phyloP scores from a whole-genome alignment of 2,113 vertebrate species.

The Ochotona princeps region DNA sequence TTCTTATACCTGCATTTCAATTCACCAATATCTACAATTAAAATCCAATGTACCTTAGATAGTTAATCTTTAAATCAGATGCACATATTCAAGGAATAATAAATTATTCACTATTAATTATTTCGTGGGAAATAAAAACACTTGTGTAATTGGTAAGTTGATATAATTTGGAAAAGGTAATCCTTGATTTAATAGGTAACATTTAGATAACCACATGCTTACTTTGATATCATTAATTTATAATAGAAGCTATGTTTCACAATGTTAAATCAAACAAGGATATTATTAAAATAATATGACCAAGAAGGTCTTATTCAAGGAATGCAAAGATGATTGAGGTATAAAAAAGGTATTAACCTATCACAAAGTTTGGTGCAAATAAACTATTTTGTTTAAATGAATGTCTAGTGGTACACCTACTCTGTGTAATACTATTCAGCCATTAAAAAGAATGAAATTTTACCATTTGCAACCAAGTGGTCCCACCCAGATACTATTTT shows the following conservation, averaged over 20 bases:
- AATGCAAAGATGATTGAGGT: not conserved
- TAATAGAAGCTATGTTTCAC: not conserved
- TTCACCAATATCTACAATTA: slow-evolving; percentile 5
- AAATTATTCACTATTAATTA: slow-evolving; percentile 31
- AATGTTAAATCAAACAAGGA: not conserved
- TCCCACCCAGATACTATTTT: no score
- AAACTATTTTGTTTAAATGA: not conserved
- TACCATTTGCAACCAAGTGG: no score
- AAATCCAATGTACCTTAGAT: not conserved
- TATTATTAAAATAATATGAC: not conserved
- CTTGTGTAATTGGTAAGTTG: not conserved
- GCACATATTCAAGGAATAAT: slow-evolving; percentile 28
- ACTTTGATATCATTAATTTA: not conserved
- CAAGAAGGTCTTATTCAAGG: not conserved
- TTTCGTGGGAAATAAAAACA: not conserved
- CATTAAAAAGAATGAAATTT: no score
- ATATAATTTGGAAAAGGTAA: slow-evolving; percentile 46
- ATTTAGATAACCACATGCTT: not conserved
- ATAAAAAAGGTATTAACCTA: not conserved
- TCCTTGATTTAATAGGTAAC: not conserved
- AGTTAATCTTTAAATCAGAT: slow-evolving; percentile 49
- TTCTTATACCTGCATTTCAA: slow-evolving; percentile 44
- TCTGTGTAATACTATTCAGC: no score
- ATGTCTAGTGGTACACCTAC: not conserved
- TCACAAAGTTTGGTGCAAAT: not conserved